Base-by-base conservation (phyloP, 2,113 vertebrate genomes). In the Connochaetes taurinus region DNA sequence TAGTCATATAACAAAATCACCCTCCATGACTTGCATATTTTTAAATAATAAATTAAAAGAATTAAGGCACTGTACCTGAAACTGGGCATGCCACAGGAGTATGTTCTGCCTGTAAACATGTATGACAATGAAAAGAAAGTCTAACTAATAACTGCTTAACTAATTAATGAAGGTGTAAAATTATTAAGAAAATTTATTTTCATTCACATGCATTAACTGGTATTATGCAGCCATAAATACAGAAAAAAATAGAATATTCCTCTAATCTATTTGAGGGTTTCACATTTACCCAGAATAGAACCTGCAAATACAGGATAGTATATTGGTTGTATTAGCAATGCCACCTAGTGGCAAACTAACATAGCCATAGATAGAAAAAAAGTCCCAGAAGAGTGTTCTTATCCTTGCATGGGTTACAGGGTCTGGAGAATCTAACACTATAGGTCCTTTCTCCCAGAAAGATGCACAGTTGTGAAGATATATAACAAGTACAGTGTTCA, bases 311-410 rank as follows among this genome's bases (percentile, higher is more conserved):
- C 2, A 91, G 23, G 12, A 71, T 0, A 43, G 5, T 36, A 87
- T 55, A 88, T 52, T 86, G 2, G 4, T 64, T 97, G 95, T 97
- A 40, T 90, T 43, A 93, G 94, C 91, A 95, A 71, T 97, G 98
- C 99, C 98, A 98, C 94, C 99, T 99, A 98, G 96, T 97, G 99
- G 98, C 88, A 92, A 57, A 27, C 40, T 31, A 45, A 81, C 55
- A 82, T 13, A 53, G 0, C 1, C n/a, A 64, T 3, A 52, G 16
- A 60, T n/a, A 43, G 23, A 33, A 84, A 96, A 91, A 82, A 71
- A 60, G 25, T 58, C 83, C 19, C 23, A 62, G 12, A 86, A 95
- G 52, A 95, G 11, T 80, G 36, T 90, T 91, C 76, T 92, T 94
- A 90, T 58, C 1, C 10, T 89, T 53, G 93, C 6, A 89, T 50